Conservation (phyloP, 2,888 invertebrate species). For the Thumatha senex region DNA sequence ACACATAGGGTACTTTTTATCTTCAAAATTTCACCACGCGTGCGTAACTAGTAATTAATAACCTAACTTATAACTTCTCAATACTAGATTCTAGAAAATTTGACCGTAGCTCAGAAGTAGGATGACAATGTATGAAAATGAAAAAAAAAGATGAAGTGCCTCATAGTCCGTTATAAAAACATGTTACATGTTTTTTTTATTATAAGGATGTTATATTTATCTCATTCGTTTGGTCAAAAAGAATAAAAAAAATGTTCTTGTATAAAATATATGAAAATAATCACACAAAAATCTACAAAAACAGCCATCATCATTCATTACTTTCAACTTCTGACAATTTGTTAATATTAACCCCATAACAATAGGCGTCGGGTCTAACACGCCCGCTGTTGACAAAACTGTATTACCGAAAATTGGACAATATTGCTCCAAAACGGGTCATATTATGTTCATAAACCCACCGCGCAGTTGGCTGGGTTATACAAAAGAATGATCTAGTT, state of each 20-base stretch:
- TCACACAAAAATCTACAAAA: slow-evolving; percentile 30
- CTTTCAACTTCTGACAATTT: slow-evolving; percentile 67
- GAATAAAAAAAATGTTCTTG: background rate
- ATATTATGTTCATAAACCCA: slow-evolving; percentile 66
- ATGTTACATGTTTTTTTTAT: too few species aligned
- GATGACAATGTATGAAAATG: too few species aligned
- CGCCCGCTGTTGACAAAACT: slow-evolving; percentile 82
- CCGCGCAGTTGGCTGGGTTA: slow-evolving; percentile 58
- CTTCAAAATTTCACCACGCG: too few species aligned
- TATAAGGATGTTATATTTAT: too few species aligned
- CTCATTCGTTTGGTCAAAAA: background rate
- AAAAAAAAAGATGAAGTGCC: too few species aligned
- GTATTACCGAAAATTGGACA: slow-evolving; percentile 81
- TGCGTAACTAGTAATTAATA: too few species aligned
- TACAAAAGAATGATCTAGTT: slow-evolving; percentile 73
- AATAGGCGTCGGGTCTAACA: slow-evolving; percentile 53
- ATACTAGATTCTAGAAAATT: too few species aligned
- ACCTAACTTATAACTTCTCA: too few species aligned
- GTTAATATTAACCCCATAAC: slow-evolving; percentile 72
- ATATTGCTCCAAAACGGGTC: slow-evolving; percentile 74
- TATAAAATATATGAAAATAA: background rate
- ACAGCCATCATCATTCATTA: slow-evolving; percentile 64
- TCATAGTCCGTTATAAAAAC: too few species aligned
- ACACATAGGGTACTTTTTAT: too few species aligned
- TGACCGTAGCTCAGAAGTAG: too few species aligned